Base-by-base conservation (phyloP, 2,888 invertebrate species). In the Aromia moschata region DNA sequence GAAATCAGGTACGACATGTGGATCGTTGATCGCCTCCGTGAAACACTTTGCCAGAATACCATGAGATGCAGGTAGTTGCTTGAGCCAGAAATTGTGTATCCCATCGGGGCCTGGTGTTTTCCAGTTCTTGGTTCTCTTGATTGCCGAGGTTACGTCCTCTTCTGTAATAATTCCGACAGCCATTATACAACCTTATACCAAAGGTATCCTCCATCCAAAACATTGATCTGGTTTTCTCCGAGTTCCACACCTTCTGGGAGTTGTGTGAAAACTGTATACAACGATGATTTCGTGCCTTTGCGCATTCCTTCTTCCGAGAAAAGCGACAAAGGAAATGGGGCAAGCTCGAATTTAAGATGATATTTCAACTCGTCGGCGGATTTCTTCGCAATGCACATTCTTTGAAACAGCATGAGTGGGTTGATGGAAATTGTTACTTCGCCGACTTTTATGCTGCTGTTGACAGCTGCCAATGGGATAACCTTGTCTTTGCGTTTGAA, bases 371-470 rank as follows among this genome's bases (percentile, higher is more conserved):
- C 9, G 31, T 20, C 45, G 10, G 53, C 20, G 11, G 30, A 44
- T 56, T 44, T 30, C 46, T 56, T 47, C n/a, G 31, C 38, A 11
- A 56, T 47, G 17, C 47, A 47, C 33, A 56, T 56, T 38, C 56
- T 31, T 14, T 56, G 44, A 38, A 56, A 56, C 14, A 40, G 40
- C 10, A 40, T 33, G 14, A 40, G 30, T 33, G 40, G 51, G 40
- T 51, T 30, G 14, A 51, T 40, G 40, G 40, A 15, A 40, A 40
- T 15, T 15, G 15, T 15, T 15, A 16, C 49, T 25, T 53, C 31
- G 11, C 38, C 53, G 16, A 72, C 49, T 62, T 64, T 70, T 3
- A 71, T 56, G 31, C 54, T 60, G 45, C 58, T 62, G 11, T 57
- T 61, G 17, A 68, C 52, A 33, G 60, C 54, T 63, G 43, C 45